Conservation (phyloP, 1,140 invertebrate species). For the Drosophila repleta region DNA sequence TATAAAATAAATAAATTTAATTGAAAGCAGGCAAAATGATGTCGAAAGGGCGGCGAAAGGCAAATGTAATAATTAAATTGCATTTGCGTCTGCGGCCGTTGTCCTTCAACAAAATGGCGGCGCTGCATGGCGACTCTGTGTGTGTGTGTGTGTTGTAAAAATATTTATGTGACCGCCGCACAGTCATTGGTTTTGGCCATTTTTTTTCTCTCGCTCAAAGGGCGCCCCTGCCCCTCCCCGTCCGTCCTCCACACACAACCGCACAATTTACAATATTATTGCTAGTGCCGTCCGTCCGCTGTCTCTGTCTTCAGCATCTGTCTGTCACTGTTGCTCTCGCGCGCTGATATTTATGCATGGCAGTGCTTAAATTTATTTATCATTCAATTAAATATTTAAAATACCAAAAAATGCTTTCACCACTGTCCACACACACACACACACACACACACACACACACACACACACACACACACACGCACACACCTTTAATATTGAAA, state of each 20-base stretch:
- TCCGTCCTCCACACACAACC: no score
- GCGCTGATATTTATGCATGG: constrained; percentile 33
- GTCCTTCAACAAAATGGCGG: constrained; percentile 71
- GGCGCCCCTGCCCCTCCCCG: no score
- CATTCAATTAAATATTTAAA: constrained; percentile 83
- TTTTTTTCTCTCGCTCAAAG: constrained; percentile 25
- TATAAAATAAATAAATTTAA: constrained; percentile 5
- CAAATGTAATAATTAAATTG: constrained; percentile 81
- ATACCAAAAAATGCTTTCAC: constrained; percentile 81
- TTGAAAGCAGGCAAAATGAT: constrained; percentile 15
- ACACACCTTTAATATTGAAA: constrained; percentile 79
- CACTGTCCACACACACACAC: constrained; percentile 41
- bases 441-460: constrained; percentile 22
- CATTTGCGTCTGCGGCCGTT: constrained; percentile 72
- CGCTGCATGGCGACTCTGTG: background rate
- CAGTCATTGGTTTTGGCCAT: constrained; percentile 63
- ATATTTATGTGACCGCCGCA: constrained; percentile 70
- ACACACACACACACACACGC: constrained; percentile 42
- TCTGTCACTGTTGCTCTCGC: constrained; percentile 30
- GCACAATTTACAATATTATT: constrained; percentile 62
- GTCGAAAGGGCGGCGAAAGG: constrained; percentile 31
- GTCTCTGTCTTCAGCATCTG: constrained; percentile 9
- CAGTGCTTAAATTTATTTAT: constrained; percentile 75
- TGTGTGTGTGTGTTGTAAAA: constrained; percentile 40
- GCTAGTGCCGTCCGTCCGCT: constrained; percentile 1